These are phyloP conservation scores for Coregonus sp. DNA, from an alignment of 2,797 vertebrate genomes.

Conservation along the genomic window DNA sequence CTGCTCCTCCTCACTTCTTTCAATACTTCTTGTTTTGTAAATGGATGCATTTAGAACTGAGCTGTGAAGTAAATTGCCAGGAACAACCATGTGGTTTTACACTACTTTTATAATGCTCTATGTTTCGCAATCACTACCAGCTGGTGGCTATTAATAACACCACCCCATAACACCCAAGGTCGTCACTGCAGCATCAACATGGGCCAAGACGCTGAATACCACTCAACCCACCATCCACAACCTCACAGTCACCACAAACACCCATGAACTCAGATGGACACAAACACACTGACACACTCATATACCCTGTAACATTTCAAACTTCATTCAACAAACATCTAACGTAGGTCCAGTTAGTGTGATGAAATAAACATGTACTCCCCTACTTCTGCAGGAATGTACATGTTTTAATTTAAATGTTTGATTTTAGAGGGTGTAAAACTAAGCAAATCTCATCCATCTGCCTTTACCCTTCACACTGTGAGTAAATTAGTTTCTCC, in stretches of 20 bases:
- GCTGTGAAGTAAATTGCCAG: conserved; percentile 76
- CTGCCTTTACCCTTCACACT: not conserved
- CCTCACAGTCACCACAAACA: not conserved
- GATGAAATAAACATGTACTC: not conserved
- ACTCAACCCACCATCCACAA: conserved; percentile 26
- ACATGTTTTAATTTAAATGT: not conserved
- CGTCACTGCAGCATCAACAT: conserved; percentile 49
- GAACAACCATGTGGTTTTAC: conserved; percentile 81
- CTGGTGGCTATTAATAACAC: conserved; percentile 63
- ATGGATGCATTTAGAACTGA: conserved; percentile 27
- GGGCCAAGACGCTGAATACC: conserved; percentile 40
- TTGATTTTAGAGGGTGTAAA: not conserved
- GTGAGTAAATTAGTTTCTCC: not conserved
- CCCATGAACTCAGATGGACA: not conserved
- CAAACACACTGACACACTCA: not conserved
- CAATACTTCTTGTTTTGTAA: conserved; percentile 24
- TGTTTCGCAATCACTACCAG: conserved; percentile 85
- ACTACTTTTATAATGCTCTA: conserved; percentile 54
- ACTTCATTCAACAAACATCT: not conserved
- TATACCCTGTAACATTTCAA: not conserved
- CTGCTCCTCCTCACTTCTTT: not conserved
- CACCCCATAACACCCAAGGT: conserved; percentile 59
- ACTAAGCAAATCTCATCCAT: not conserved
- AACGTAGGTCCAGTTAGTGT: not conserved
- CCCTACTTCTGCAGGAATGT: too few relatives aligned